These are phyloP conservation scores for Campopleginae sp. DNA, from an alignment of 2,888 invertebrate genomes.

Conservation along the genomic window DNA sequence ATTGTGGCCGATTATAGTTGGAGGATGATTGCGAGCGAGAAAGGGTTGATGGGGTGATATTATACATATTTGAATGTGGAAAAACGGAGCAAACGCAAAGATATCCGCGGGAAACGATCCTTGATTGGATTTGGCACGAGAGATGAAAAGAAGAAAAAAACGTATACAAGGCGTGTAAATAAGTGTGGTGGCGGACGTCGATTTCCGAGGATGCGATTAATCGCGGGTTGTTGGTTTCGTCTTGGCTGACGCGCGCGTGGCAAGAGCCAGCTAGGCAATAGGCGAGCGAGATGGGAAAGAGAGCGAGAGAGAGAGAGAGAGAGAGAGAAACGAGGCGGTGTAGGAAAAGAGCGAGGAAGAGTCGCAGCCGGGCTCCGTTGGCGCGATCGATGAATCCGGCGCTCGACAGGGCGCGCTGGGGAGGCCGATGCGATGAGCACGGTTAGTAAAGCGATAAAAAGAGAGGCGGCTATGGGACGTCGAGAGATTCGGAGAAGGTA, in stretches of 20 bases:
- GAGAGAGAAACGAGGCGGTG: no score
- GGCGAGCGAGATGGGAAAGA: not conserved
- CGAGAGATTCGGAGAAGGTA: constrained; percentile 62
- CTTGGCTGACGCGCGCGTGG: not conserved
- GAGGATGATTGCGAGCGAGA: not conserved
- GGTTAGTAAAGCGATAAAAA: constrained; percentile 75
- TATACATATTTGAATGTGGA: no score
- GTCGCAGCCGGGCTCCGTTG: constrained; percentile 23
- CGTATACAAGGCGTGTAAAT: not conserved
- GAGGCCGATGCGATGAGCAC: constrained; percentile 77
- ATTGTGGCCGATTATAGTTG: no score
- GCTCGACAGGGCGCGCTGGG: constrained; percentile 66
- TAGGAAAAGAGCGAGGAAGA: no score
- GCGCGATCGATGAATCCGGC: constrained; percentile 67
- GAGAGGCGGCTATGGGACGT: constrained; percentile 43
- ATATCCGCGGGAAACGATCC: not conserved
- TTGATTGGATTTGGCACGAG: not conserved
- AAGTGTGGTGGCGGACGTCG: constrained; percentile 8
- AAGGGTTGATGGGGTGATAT: not conserved
- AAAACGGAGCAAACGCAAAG: not conserved
- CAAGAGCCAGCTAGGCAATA: constrained; percentile 3
- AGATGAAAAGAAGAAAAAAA: constrained; percentile 1
- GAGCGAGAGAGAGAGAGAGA: constrained; percentile 32
- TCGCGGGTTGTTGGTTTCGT: constrained; percentile 21
- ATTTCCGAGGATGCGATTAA: constrained; percentile 41